Conservation (phyloP, 2,888 invertebrate species). For the Lasioglossum vierecki region DNA sequence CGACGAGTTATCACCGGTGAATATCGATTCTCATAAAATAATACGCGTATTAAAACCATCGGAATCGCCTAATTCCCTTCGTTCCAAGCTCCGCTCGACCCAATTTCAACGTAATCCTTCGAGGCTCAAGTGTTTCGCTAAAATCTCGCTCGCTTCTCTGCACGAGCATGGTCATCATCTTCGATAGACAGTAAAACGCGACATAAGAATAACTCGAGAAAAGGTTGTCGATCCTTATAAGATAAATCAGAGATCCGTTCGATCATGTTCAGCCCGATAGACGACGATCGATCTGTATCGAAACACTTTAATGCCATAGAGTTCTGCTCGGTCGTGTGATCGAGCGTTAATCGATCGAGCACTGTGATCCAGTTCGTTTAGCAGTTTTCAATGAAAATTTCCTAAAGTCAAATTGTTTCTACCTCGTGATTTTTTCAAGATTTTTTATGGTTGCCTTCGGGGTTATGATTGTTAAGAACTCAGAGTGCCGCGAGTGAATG, state of each 20-base stretch:
- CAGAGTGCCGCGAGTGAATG: not conserved
- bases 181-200: not conserved
- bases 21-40: not conserved
- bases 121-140: not conserved
- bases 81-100: not conserved
- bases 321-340: not conserved
- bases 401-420: not conserved
- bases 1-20: not conserved
- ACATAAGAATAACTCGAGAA: not conserved
- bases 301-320: not conserved
- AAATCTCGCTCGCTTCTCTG: not conserved
- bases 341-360: constrained; percentile 1
- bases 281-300: not conserved
- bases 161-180: not conserved
- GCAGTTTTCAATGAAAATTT: not conserved
- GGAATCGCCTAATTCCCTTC: not conserved
- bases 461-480: not conserved
- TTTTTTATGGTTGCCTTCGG: not conserved
- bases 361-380: not conserved
- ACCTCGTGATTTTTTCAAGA: not conserved
- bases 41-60: not conserved
- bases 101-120: not conserved
- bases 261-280: not conserved
- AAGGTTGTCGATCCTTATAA: not conserved
- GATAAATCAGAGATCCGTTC: constrained; percentile 3